Base-by-base conservation (phyloP, 2,113 vertebrate genomes). In the Vidua chalybeata region DNA sequence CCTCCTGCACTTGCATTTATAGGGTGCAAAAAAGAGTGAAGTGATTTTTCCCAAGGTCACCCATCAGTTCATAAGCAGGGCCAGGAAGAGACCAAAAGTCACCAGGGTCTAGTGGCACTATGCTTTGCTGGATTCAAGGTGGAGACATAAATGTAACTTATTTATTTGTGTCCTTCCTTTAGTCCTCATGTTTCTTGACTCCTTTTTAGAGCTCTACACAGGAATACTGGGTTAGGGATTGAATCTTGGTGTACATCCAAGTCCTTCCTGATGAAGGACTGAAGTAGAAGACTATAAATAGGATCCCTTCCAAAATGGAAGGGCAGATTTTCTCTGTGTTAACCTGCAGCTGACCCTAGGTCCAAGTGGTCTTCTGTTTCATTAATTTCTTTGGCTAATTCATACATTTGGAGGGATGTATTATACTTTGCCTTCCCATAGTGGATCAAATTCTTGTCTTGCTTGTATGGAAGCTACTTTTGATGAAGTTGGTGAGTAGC, bases 91-190 rank as follows among this genome's bases (percentile, higher is more conserved):
- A 63, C n/a, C 15, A 16, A 23, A 84, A 27, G 41, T 68, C 58
- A 31, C 8, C 31, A 48, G 37, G 18, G 23, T 63, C 43, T 77
- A 55, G 43, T 75, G 66, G 16, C n/a, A 39, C 21, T 11, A 0
- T 1, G 0, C 26, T 45, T 82, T 0, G 0, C 77, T 68, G n/a
- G n/a, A 68, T 43, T 68, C 7, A 2, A 49, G 28, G 54, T 66
- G 58, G 43, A 64, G 7, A n/a, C 10, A 10, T 62, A 9, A 72
- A 74, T 4, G 33, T 55, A 35, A 37, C 11, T 11, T 49, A 45
- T 10, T 87, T 22, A 18, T 82, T 74, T 73, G 26, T 62, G 28
- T 63, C 35, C 6, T 69, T 26, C 15, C 15, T 37, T 64, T 61
- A 30, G 75, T 41, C 19, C 4, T 5, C 6, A 1, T 5, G 6